Conservation (phyloP, 2,113 vertebrate species). For the Chinchilla lanigera region DNA sequence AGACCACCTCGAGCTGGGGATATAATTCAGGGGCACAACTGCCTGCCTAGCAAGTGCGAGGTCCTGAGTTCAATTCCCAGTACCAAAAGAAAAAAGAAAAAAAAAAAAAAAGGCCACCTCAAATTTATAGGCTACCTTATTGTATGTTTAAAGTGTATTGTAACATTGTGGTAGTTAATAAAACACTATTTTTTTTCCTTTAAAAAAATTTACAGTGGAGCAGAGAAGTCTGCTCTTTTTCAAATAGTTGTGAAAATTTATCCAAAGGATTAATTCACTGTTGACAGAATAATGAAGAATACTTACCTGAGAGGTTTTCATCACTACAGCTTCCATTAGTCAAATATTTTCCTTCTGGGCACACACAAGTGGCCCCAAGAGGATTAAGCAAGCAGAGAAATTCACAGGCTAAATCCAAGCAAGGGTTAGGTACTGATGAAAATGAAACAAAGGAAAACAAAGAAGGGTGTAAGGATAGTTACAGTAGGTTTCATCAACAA, state of each 20-base stretch:
- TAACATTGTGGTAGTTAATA: too few relatives aligned
- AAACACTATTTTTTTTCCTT: too few relatives aligned
- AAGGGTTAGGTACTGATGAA: slow-evolving; percentile 94
- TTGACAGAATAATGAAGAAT: slow-evolving; percentile 23
- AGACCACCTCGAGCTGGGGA: too few relatives aligned
- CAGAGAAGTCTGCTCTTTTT: not conserved
- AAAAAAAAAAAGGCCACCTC: too few relatives aligned
- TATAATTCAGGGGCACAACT: too few relatives aligned
- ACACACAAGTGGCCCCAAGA: slow-evolving; percentile 93
- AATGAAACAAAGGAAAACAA: slow-evolving; percentile 62
- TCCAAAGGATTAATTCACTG: not conserved
- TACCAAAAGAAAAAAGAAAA: too few relatives aligned
- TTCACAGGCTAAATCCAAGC: slow-evolving; percentile 93
- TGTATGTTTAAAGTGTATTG: too few relatives aligned
- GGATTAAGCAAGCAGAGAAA: slow-evolving; percentile 98
- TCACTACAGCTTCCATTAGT: slow-evolving; percentile 95
- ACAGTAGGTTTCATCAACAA: slow-evolving; percentile 1
- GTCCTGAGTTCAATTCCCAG: too few relatives aligned
- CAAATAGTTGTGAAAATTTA: not conserved
- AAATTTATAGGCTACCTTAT: too few relatives aligned
- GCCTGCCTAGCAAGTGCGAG: too few relatives aligned
- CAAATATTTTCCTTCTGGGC: slow-evolving; percentile 96
- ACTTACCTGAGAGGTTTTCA: slow-evolving; percentile 91
- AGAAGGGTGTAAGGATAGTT: not conserved
- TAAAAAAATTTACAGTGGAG: not conserved